phyloP scores from a whole-genome alignment of 2,888 invertebrate genomes.

The Eurytoma californica region DNA sequence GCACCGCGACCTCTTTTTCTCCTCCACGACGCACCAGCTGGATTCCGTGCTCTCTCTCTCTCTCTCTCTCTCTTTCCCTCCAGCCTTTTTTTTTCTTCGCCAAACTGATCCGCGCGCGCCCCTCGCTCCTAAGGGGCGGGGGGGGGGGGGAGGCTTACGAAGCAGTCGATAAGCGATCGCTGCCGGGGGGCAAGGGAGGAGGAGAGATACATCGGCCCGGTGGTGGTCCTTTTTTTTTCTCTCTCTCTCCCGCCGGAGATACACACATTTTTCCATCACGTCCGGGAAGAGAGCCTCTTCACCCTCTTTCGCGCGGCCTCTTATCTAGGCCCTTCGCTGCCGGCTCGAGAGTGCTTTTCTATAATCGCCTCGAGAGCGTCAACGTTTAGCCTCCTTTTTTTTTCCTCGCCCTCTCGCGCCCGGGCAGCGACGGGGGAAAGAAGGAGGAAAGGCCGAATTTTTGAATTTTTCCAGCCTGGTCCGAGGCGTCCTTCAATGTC shows the following conservation, averaged over 20 bases:
- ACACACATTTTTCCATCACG: too few relatives aligned
- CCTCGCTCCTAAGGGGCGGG: neutral
- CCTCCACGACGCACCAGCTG: too few relatives aligned
- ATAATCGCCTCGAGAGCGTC: too few relatives aligned
- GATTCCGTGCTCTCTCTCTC: conserved; percentile 24
- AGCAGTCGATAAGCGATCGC: neutral
- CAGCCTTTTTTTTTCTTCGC: neutral
- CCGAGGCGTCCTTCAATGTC: neutral
- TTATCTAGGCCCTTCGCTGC: too few relatives aligned
- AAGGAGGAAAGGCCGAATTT: too few relatives aligned
- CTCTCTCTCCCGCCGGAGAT: neutral
- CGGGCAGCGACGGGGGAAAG: too few relatives aligned
- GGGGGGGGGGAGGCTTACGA: neutral
- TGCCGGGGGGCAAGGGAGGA: neutral
- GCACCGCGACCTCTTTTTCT: conserved; percentile 39
- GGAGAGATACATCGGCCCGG: neutral
- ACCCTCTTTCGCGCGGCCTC: too few relatives aligned
- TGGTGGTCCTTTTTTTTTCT: neutral
- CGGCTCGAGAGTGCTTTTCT: too few relatives aligned
- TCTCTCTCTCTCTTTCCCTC: conserved; percentile 36
- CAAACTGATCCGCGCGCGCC: neutral
- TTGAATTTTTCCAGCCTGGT: too few relatives aligned
- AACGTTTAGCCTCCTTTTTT: too few relatives aligned
- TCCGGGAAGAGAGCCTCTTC: too few relatives aligned
- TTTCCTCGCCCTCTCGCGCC: too few relatives aligned